Evolutionary conservation across 1,140 invertebrate species (phyloP).

Genomic region (Drosophila lini): DNA sequence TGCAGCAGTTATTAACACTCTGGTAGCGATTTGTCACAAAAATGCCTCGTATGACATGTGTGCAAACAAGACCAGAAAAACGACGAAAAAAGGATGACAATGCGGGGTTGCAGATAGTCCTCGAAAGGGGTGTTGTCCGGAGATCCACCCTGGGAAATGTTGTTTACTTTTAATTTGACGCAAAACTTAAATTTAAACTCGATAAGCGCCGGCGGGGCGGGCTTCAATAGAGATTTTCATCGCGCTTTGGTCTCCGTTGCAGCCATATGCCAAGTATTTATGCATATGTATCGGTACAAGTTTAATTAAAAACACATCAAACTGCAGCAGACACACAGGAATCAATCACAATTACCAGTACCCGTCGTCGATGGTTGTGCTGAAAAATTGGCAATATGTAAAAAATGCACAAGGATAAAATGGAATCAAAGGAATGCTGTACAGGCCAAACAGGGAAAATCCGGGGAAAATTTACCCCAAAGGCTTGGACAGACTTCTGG

Average conservation of each 20-base stretch:
- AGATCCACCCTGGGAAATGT: slow-evolving; percentile 46
- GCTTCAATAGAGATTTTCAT: slow-evolving; percentile 33
- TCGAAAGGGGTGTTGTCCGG: slow-evolving; percentile 53
- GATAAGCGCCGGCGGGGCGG: slow-evolving; percentile 1
- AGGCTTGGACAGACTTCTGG: neutral
- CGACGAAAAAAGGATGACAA: slow-evolving; percentile 31
- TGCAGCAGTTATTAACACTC: slow-evolving; percentile 71
- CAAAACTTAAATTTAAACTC: slow-evolving; percentile 59
- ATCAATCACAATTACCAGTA: slow-evolving; percentile 74
- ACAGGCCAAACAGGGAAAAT: slow-evolving; percentile 19
- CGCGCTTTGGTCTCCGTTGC: neutral
- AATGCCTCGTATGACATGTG: slow-evolving; percentile 73
- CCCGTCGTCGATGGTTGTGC: slow-evolving; percentile 18
- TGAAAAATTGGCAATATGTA: slow-evolving; percentile 54
- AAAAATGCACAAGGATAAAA: slow-evolving; percentile 50
- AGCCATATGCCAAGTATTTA: slow-evolving; percentile 44
- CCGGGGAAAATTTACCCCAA: neutral
- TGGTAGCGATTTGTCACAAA: slow-evolving; percentile 77
- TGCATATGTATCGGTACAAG: slow-evolving; percentile 57
- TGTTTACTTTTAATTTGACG: slow-evolving; percentile 74
- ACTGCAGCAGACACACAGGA: slow-evolving; percentile 63
- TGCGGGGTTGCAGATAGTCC: slow-evolving; percentile 20
- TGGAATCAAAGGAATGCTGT: slow-evolving; percentile 53
- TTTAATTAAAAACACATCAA: slow-evolving; percentile 80
- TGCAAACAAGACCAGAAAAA: slow-evolving; percentile 68